phyloP scores from a whole-genome alignment of 2,797 vertebrate genomes.

The Hylomyscus alleni region DNA sequence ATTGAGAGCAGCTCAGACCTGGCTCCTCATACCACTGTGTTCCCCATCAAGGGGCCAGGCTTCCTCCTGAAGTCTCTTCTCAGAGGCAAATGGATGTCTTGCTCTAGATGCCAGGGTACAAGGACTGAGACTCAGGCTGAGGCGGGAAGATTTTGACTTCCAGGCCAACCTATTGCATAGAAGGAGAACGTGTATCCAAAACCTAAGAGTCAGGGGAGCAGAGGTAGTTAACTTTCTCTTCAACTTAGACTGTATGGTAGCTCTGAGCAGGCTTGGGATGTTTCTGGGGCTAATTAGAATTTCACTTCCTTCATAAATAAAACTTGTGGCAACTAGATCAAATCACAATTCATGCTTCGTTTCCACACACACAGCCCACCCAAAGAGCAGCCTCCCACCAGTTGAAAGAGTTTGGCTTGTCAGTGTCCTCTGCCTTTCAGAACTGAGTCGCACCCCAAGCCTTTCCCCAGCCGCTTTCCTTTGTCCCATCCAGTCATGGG shows the following conservation, averaged over 20 bases:
- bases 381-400: background rate
- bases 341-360: slow-evolving; percentile 4
- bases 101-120: background rate
- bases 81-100: background rate
- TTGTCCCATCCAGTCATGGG: background rate
- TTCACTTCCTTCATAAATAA: slow-evolving; percentile 36
- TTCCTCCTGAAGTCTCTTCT: background rate
- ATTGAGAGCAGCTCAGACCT: background rate
- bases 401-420: background rate
- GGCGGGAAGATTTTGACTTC: background rate
- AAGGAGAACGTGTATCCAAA: no score
- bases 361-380: background rate
- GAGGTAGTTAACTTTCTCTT: background rate
- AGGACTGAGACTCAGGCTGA: background rate
- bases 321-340: background rate
- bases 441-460: background rate
- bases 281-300: slow-evolving; percentile 48
- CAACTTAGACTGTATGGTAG: background rate
- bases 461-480: background rate
- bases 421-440: background rate
- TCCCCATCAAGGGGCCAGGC: background rate
- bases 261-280: background rate
- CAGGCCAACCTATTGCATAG: background rate
- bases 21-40: background rate
- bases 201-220: background rate